Evolutionary conservation across 2,888 invertebrate genomes (phyloP).

Genomic region (Torymus auratus): DNA sequence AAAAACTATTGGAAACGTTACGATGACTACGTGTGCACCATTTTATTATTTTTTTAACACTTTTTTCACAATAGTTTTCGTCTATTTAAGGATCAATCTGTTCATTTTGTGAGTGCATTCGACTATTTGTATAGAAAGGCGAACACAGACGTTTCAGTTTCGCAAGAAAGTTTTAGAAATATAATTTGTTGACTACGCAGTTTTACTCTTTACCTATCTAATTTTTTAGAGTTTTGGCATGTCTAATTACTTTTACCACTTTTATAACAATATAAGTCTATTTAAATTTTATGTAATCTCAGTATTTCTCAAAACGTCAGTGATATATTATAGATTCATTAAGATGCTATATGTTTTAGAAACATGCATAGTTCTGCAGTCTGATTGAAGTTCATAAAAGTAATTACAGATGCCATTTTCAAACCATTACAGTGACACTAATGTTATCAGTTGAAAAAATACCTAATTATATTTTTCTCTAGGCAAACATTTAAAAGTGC

Average conservation of each 20-base stretch:
- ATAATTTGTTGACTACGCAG: slow-evolving; percentile 32
- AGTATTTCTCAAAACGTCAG: not conserved
- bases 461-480: slow-evolving; percentile 32
- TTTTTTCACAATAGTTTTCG: slow-evolving; percentile 34
- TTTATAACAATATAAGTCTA: not conserved
- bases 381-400: not conserved
- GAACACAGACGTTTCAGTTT: not conserved
- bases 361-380: not conserved
- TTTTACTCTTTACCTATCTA: slow-evolving; percentile 29
- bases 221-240: slow-evolving; percentile 22
- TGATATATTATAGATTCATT: not conserved
- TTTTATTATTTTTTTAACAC: not conserved
- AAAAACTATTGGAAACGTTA: slow-evolving; percentile 40
- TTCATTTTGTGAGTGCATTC: slow-evolving; percentile 18
- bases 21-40: slow-evolving; percentile 23
- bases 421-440: slow-evolving; percentile 11
- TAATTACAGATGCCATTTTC: slow-evolving; percentile 39
- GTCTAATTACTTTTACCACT: slow-evolving; percentile 20
- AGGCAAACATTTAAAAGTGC: slow-evolving; percentile 43
- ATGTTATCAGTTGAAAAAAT: slow-evolving; percentile 48
- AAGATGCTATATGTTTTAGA: not conserved
- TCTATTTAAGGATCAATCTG: slow-evolving; percentile 19
- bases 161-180: slow-evolving; percentile 36
- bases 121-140: slow-evolving; percentile 19
- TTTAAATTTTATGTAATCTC: not conserved